Evolutionary conservation across 2,888 invertebrate species (phyloP).

Genomic region (Anorthoa munda): DNA sequence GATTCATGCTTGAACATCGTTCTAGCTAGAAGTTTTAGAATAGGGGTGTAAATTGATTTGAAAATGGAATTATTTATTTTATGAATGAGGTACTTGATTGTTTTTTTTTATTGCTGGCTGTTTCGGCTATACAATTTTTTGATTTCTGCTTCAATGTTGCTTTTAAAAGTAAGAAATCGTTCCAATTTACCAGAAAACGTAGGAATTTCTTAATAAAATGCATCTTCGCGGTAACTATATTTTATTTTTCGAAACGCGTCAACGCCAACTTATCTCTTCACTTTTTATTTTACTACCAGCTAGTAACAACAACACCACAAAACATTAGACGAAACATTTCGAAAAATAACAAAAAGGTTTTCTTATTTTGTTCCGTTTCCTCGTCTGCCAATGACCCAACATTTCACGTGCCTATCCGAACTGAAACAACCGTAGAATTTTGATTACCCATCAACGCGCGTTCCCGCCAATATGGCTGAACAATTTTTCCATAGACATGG

Average conservation of each 20-base stretch:
- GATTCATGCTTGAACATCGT: not conserved
- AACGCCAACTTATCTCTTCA: conserved; percentile 7
- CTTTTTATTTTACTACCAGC: conserved; percentile 5
- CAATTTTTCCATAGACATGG: conserved; percentile 37
- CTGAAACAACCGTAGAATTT: conserved; percentile 59
- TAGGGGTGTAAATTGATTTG: not conserved
- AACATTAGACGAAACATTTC: conserved; percentile 19
- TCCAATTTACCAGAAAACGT: not conserved
- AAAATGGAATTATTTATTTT: not conserved
- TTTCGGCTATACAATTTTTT: not conserved
- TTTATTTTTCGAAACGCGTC: not conserved
- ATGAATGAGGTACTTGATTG: not conserved
- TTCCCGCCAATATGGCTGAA: conserved; percentile 30
- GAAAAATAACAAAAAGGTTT: conserved; percentile 29
- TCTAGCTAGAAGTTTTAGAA: not conserved
- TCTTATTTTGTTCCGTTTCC: conserved; percentile 42
- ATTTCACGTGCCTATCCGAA: conserved; percentile 54
- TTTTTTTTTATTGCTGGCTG: not conserved
- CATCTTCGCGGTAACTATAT: not conserved
- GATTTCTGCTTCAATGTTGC: not conserved
- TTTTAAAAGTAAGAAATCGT: not conserved
- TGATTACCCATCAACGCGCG: conserved; percentile 52
- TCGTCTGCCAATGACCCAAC: conserved; percentile 32
- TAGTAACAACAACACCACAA: conserved; percentile 6
- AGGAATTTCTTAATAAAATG: not conserved